phyloP scores from a whole-genome alignment of 2,797 vertebrate genomes.

The Diceros bicornis region DNA sequence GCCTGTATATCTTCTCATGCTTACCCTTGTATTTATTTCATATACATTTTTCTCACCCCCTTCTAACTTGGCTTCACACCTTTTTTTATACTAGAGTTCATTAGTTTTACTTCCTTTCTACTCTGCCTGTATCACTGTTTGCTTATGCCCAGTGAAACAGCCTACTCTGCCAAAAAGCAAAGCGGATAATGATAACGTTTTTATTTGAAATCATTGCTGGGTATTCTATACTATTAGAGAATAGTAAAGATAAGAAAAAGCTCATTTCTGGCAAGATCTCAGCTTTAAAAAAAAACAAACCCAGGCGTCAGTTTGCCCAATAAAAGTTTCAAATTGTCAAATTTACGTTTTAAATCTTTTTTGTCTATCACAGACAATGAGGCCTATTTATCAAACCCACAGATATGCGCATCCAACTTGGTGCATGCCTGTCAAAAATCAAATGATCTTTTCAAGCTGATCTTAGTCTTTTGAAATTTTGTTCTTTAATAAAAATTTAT shows the following conservation, averaged over 20 bases:
- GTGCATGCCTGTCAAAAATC: background rate
- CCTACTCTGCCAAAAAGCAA: constrained; percentile 17
- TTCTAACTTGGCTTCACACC: constrained; percentile 73
- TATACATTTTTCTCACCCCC: constrained; percentile 65
- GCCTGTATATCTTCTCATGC: background rate
- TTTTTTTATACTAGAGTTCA: constrained; percentile 29
- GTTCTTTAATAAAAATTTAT: background rate
- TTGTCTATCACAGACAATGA: constrained; percentile 17
- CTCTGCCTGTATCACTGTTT: background rate
- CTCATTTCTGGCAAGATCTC: constrained; percentile 27
- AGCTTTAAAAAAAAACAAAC: background rate
- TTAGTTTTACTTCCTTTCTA: constrained; percentile 69
- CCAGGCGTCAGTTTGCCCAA: background rate
- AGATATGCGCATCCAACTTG: background rate
- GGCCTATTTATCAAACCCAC: background rate
- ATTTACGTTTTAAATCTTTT: constrained; percentile 27
- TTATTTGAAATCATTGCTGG: background rate
- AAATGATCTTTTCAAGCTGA: background rate
- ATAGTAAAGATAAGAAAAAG: background rate
- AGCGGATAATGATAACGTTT: constrained; percentile 24
- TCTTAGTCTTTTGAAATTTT: constrained; percentile 14
- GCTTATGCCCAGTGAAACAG: background rate
- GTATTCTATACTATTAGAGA: background rate
- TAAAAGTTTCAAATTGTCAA: constrained; percentile 18
- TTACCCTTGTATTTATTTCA: background rate